phyloP scores from a whole-genome alignment of 2,888 invertebrate genomes.

The Acanthosepion lycidas region DNA sequence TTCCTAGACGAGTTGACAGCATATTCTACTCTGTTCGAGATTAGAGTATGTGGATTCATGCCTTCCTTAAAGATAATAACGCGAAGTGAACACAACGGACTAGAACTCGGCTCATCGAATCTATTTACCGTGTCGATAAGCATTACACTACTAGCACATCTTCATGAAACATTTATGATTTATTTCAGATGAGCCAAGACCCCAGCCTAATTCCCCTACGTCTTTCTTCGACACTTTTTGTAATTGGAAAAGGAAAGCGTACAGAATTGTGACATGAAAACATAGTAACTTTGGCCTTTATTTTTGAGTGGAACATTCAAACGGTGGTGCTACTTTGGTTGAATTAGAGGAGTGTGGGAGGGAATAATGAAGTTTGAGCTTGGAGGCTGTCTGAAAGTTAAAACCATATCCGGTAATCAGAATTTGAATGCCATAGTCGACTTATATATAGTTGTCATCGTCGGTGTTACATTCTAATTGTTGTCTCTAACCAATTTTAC shows the following conservation, averaged over 20 bases:
- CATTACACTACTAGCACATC: too few relatives aligned
- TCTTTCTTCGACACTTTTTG: not conserved
- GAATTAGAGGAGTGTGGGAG: not conserved
- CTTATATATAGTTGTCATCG: not conserved
- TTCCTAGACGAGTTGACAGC: too few relatives aligned
- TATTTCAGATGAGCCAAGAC: too few relatives aligned
- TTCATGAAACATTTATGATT: too few relatives aligned
- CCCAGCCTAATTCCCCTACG: not conserved
- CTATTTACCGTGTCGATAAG: too few relatives aligned
- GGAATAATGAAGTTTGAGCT: not conserved
- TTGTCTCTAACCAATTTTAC: not conserved
- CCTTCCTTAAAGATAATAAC: too few relatives aligned
- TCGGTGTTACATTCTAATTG: not conserved
- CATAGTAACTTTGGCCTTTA: not conserved
- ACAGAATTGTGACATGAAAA: not conserved
- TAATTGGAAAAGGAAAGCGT: not conserved
- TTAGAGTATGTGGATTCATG: too few relatives aligned
- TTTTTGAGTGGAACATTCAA: not conserved
- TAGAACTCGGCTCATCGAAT: too few relatives aligned
- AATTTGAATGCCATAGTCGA: not conserved
- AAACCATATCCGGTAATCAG: slow-evolving; percentile 33
- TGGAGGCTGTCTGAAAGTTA: not conserved
- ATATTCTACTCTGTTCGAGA: too few relatives aligned
- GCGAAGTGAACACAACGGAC: too few relatives aligned
- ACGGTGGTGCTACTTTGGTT: not conserved